Evolutionary conservation across 2,888 invertebrate genomes (phyloP).

Genomic region (Andrena bucephala): DNA sequence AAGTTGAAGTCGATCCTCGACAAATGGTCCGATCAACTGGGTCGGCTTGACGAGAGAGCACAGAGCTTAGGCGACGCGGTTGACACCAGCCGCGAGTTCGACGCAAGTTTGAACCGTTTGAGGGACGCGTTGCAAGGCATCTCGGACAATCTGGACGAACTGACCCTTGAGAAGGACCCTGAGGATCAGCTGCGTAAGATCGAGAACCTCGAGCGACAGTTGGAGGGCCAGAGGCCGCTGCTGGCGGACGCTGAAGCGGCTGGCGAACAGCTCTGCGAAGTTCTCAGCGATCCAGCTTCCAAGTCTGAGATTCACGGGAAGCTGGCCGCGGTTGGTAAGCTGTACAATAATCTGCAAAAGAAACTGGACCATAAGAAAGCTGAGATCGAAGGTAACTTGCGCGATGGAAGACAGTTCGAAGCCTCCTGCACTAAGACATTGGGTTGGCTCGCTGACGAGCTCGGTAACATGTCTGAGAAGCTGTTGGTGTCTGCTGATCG

Average conservation of each 20-base stretch:
- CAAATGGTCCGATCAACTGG: constrained; percentile 92
- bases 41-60: constrained; percentile 94
- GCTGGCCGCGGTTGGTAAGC: constrained; percentile 93
- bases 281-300: constrained; percentile 95
- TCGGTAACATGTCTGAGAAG: constrained; percentile 91
- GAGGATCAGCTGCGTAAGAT: constrained; percentile 95
- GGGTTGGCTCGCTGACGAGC: constrained; percentile 94
- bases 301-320: constrained; percentile 96
- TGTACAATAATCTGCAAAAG: constrained; percentile 95
- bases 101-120: constrained; percentile 93
- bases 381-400: constrained; percentile 93
- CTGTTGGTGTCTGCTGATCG: constrained; percentile 95
- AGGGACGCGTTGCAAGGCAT: constrained; percentile 95
- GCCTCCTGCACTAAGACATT: constrained; percentile 95
- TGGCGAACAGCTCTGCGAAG: constrained; percentile 94
- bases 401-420: constrained; percentile 96
- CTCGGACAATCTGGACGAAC: constrained; percentile 93
- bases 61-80: constrained; percentile 95
- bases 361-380: constrained; percentile 96
- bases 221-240: constrained; percentile 95
- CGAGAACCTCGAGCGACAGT: constrained; percentile 93
- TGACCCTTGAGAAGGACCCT: constrained; percentile 92
- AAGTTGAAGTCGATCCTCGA: constrained; percentile 91
- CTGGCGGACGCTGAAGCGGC: constrained; percentile 95
- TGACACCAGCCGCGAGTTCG: constrained; percentile 96